Base-by-base conservation (phyloP, 2,113 vertebrate genomes). In the Forbesichthys papilliferus region DNA sequence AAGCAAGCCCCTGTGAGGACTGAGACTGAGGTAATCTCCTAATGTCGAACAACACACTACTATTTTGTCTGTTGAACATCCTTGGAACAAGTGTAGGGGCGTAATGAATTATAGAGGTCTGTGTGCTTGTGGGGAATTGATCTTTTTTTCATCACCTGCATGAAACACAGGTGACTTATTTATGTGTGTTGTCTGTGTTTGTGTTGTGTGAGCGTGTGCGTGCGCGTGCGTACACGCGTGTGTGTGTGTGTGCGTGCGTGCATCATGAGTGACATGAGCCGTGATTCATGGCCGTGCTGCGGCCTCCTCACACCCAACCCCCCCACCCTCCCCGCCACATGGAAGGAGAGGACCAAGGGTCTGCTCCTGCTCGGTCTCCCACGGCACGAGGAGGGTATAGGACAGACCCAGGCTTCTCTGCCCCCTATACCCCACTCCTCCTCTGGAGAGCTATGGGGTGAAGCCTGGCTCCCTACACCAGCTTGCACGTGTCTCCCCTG, bases 401-500 rank as follows among this genome's bases (percentile, higher is more conserved):
- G 89, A 87, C 69, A 66, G 91, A 89, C 90, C 71, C 72, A 75
- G 79, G 85, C 68, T 80, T 27, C 27, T 27, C 27, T 27, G 27
- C 27, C 27, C 27, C 27, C 27, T 20, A 20, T 20, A n/a, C 53
- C 9, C 86, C 76, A 16, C 77, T 62, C 68, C 75, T 68, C 34
- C 63, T 52, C 71, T 68, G 70, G 70, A 68, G 72, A 73, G 71
- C 82, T 82, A 59, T 56, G 87, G 88, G 87, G 85, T 80, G 74
- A 84, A 88, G 86, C 74, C 79, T 83, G 78, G 74, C 76, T 42
- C 79, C 71, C 56, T 85, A 86, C 77, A 80, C 89, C 93, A 91
- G 91, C 90, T 88, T 92, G 87, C 72, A 79, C 78, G 86, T 74
- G 87, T 91, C 92, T 91, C 90, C 92, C 90, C 66, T 88, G 92